Evolutionary conservation across 1,140 invertebrate species (phyloP), one percentile per base, ranked within the genome.

Genomic region (Euura saliciscinereae): DNA sequence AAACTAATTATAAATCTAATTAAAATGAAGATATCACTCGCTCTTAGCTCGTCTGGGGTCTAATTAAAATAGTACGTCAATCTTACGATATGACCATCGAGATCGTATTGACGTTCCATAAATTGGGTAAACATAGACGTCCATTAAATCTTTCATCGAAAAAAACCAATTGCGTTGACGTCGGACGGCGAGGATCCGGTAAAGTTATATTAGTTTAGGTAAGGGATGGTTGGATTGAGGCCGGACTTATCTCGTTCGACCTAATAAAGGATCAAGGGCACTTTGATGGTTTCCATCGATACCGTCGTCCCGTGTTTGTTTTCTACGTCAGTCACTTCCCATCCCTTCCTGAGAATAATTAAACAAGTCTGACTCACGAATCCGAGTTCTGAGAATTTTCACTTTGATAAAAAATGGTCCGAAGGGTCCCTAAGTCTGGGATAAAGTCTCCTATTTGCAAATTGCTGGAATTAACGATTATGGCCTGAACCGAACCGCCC

Each of bases 1-100:
- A n/a, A 59, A 59, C 51, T 59, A 59, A 59, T 59, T 59, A 59
- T 59, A 59, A 59, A 59, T 11, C 51, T n/a, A 59, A 59, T 59
- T 59, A 59, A 59, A 59, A 59, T 6, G 13, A 8, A 59, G 51
- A 59, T 11, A 28, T 28, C 28, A 28, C 28, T 28, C 28, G 28
- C 28, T 28, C 28, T 28, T 28, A 28, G 28, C 51, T 59, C 13
- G 51, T 28, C 51, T 59, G 51, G 8, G 8, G 51, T 8, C 6
- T 59, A 59, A 59, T 59, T 8, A 59, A 11, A 59, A 59, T 59
- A 59, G 13, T 59, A 59, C 51, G 51, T 59, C 51, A 59, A n/a
- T 59, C 51, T 11, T 8, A 59, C 10, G 3, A n/a, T 28, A 28
- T 28, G 28, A 28, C 28, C 28, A 28, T 28, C 28, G 28, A 28